phyloP scores from a whole-genome alignment of 2,797 vertebrate species.

The Notoglanidium macrostoma region DNA sequence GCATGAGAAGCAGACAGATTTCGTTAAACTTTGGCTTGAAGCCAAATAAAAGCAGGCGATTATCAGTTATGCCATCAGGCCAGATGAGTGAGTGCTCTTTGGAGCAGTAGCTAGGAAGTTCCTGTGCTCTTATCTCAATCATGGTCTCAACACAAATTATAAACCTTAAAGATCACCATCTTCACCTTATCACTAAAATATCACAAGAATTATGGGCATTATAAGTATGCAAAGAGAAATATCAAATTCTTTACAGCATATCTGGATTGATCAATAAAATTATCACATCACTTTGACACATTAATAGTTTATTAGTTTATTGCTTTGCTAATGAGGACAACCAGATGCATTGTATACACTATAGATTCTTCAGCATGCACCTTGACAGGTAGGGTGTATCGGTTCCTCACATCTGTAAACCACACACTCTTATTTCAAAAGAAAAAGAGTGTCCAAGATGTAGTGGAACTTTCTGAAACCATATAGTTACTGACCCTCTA shows the following conservation, averaged over 20 bases:
- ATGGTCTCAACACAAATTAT: slow-evolving; percentile 56
- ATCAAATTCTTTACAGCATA: slow-evolving; percentile 9
- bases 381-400: slow-evolving; percentile 48
- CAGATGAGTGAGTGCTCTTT: slow-evolving; percentile 44
- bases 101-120: slow-evolving; percentile 35
- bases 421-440: slow-evolving; percentile 49
- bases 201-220: slow-evolving; percentile 38
- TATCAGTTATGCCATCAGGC: slow-evolving; percentile 45
- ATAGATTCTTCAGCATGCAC: slow-evolving; percentile 27
- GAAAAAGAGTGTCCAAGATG: slow-evolving; percentile 19
- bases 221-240: slow-evolving; percentile 2
- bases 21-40: slow-evolving; percentile 18
- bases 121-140: slow-evolving; percentile 46
- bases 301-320: slow-evolving; percentile 10
- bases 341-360: background rate
- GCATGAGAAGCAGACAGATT: slow-evolving; percentile 37
- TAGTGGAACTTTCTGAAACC: slow-evolving; percentile 31
- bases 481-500: slow-evolving; percentile 46
- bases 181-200: slow-evolving; percentile 51
- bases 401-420: slow-evolving; percentile 57
- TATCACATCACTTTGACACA: slow-evolving; percentile 6
- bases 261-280: slow-evolving; percentile 23
- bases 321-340: background rate
- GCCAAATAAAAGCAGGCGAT: slow-evolving; percentile 47
- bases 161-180: slow-evolving; percentile 47